Base-by-base conservation (phyloP, 2,888 invertebrate genomes). In the Mycalesis mineus region DNA sequence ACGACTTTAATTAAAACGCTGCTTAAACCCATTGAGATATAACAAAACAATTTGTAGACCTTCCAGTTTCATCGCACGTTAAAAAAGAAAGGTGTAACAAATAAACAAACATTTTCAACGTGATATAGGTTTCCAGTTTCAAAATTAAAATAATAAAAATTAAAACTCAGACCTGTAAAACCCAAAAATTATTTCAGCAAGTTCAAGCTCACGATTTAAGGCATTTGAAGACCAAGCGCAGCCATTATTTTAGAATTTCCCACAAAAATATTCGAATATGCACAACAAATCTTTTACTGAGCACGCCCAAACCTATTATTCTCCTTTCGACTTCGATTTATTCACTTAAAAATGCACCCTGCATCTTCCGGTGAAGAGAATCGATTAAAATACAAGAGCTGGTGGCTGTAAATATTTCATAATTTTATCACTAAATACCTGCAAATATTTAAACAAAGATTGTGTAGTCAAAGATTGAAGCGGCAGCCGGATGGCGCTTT, bases 281-380 rank as follows among this genome's bases (percentile, higher is more conserved):
- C 39, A 39, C 47, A 40, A 55, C 49, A 55, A 55, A 55, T 55
- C 42, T 41, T 49, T 28, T 42, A 11, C 40, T 13, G 40, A 41
- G 40, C 33, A 36, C 42, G 14, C 42, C 55, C 15, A 31, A 55
- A 41, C 39, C 55, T 56, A 52, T 52, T 47, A 57, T 57, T 47
- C 51, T 52, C 15, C 36, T 50, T 45, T 54, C 48, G 45, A 44
- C 31, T 44, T 37, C 37, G 13, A 55, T 58, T 55, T 58, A 50
- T 54, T 50, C 31, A 15, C 54, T 49, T 42, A 36, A 42, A 56
- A 57, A 50, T 61, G 61, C 58, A 58, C 56, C 47, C 50, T 51
- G 39, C 45, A 41, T 54, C 56, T 57, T 22, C 17, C 14, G 44
- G 13, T 33, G 28, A 13, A 42, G 14, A 49, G 42, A 61, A 57